Evolutionary conservation across 2,888 invertebrate species (phyloP), one percentile per base, ranked within the genome.

Genomic region (Thecocarcelia acutangulata): DNA sequence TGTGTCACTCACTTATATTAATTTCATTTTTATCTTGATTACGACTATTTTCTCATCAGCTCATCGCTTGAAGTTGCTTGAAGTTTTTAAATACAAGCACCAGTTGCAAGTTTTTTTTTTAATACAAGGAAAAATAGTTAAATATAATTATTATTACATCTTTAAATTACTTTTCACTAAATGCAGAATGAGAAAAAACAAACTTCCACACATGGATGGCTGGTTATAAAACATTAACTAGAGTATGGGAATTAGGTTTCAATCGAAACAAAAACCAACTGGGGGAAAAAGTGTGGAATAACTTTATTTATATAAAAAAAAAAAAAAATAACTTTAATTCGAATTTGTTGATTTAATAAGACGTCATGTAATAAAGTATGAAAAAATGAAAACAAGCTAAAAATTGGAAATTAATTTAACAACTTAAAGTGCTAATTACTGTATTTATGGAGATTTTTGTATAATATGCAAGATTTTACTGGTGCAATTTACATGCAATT

Each of bases 191-290:
- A 42, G 44, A 17, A 28, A 28, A 19, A 59, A 50, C 50, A 5
- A 19, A 15, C 58, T 21, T 50, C 15, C 63, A 73, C 44, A 46
- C 54, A 44, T 63, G 61, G 6, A n/a, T n/a, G n/a, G n/a, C n/a
- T n/a, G n/a, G n/a, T n/a, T n/a, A n/a, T n/a, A n/a, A n/a, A n/a
- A n/a, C 46, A 50, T 50, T 61, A 72, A 72, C 17, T 61, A 37
- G 61, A 52, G 52, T 72, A 61, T 72, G 72, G 52, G 72, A 72
- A 72, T 61, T 52, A 11, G 72, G 72, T 72, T 61, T 61, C 42
- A 42, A 52, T 54, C 28, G 24, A 63, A 61, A 42, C 13, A 12
- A 17, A 64, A 48, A 56, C 24, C 24, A 5, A 24, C 3, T 2
- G 24, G 33, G 33, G 33, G 33, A 33, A 33, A 33, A 33, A 9